Evolutionary conservation across 2,113 vertebrate species (phyloP).

Genomic region (Eretmochelys imbricata): DNA sequence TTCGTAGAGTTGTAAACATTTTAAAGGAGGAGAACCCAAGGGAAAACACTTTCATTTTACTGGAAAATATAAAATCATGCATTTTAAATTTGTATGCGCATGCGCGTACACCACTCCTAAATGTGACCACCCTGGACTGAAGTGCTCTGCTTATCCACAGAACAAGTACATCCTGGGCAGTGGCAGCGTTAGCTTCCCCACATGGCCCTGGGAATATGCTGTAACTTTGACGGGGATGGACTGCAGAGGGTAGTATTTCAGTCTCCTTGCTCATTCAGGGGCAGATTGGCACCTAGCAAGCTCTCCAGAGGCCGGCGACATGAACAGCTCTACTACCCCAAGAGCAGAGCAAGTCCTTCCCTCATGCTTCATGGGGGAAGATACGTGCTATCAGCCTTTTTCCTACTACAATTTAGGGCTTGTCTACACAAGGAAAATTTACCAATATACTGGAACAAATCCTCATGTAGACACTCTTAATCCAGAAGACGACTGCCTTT

Average conservation of each 20-base stretch:
- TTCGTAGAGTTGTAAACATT: not conserved
- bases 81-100: not conserved
- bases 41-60: not conserved
- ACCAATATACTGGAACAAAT: too few species aligned
- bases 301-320: not conserved
- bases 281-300: accelerated
- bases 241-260: not conserved
- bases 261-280: not conserved
- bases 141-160: not conserved
- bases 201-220: not conserved
- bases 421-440: too few species aligned
- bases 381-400: not conserved
- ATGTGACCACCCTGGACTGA: not conserved
- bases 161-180: not conserved
- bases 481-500: not conserved
- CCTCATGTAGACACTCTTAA: too few species aligned
- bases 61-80: not conserved
- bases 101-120: not conserved
- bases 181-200: not conserved
- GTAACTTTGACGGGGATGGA: not conserved
- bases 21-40: not conserved
- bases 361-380: not conserved
- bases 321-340: accelerated
- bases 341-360: accelerated
- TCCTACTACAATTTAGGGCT: not conserved